Evolutionary conservation across 2,888 invertebrate species (phyloP).

Genomic region (Adineta ricciae): DNA sequence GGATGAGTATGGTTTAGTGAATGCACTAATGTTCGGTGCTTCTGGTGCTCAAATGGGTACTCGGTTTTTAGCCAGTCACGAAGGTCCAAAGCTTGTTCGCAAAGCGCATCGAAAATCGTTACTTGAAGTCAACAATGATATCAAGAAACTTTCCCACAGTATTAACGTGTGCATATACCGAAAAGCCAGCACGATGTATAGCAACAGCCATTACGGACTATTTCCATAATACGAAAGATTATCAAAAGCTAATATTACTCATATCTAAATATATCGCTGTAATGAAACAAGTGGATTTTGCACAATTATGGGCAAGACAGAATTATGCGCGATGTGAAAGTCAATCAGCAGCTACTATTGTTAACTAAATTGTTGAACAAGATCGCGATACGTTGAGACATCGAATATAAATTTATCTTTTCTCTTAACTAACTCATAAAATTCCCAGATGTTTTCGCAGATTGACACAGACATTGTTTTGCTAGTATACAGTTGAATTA

Average conservation of each 20-base stretch:
- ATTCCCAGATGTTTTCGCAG: no score
- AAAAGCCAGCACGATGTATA: neutral
- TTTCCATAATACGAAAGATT: neutral
- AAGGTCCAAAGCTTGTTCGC: neutral
- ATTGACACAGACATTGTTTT: no score
- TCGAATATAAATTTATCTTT: no score
- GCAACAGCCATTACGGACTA: neutral
- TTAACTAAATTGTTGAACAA: neutral
- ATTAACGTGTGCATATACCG: neutral
- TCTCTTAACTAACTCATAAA: no score
- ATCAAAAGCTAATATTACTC: neutral
- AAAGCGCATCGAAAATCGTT: neutral
- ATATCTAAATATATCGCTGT: neutral
- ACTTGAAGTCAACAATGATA: neutral
- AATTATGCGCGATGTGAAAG: neutral
- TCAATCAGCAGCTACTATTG: neutral
- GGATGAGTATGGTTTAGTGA: neutral
- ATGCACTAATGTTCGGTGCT: neutral
- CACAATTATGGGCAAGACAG: neutral
- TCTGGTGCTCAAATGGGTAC: neutral
- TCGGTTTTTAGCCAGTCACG: neutral
- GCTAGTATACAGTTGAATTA: no score
- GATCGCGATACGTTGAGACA: neutral
- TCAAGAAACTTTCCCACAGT: neutral
- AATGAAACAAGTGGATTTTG: neutral